Evolutionary conservation across 2,113 vertebrate genomes (phyloP), one percentile per base, ranked within the genome.

Genomic region (Carassius gibelio): DNA sequence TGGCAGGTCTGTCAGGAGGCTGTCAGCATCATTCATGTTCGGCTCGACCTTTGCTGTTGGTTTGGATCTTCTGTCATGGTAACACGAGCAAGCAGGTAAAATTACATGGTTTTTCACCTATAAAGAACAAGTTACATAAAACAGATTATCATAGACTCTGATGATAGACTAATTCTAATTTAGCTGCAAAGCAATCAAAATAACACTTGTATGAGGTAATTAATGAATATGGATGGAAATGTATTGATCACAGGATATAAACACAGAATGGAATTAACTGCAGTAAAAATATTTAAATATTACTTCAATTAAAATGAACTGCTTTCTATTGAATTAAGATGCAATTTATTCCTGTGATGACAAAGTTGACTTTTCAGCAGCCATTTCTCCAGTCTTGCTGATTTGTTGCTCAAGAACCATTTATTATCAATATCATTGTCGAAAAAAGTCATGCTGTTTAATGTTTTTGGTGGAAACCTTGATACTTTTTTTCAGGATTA

Each of bases 81-180:
- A 78, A 78, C 76, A 78, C 4, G 34, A 61, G 76, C 55, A 42
- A 78, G 76, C 34, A n/a, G 55, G 19, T 59, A 78, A 59, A n/a
- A 78, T 62, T 62, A 26, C n/a, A 75, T 75, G 38, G n/a, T 52
- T 45, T 64, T 42, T 42, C 34, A 26, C 57, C 77, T 26, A 62
- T 17, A 64, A 80, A 45, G 26, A 17, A 62, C 59, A 57, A n/a
- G 76, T 61, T 64, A n/a, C n/a, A 55, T 86, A 55, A 7, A 66
- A 26, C 14, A 15, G 57, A 79, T 6, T 42, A 62, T 45, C 9
- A 78, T 38, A 21, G 52, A 34, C 19, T 61, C 30, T 59, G 30
- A 38, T 38, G 34, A 14, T 48, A 75, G 26, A 19, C 14, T 17
- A 55, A 10, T 48, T 3, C 30, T 21, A 78, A 23, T 59, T n/a